Conservation (phyloP, 2,888 invertebrate genomes). For the Ormyrus thymus region DNA sequence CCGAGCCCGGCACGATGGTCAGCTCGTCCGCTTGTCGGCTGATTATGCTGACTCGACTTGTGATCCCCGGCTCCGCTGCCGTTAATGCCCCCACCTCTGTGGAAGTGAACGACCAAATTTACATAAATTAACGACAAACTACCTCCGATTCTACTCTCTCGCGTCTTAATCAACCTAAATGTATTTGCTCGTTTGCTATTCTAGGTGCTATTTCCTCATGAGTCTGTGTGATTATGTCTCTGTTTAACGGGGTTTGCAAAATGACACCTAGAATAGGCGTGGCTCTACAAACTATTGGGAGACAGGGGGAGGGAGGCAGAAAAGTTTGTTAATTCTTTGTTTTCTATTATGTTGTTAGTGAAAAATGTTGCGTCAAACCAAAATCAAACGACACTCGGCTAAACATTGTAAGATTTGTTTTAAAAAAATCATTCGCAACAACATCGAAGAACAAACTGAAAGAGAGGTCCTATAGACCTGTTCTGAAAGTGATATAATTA, state of each 20-base stretch:
- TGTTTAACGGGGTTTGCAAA: not conserved
- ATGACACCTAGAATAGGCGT: constrained; percentile 6
- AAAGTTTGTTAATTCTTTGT: constrained; percentile 36
- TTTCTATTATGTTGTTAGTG: constrained; percentile 34
- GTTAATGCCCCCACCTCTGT: constrained; percentile 75
- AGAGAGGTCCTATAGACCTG: constrained; percentile 51
- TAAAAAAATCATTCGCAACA: constrained; percentile 47
- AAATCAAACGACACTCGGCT: constrained; percentile 31
- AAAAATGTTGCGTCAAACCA: constrained; percentile 29
- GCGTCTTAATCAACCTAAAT: not conserved
- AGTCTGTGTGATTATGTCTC: not conserved
- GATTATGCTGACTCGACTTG: constrained; percentile 75
- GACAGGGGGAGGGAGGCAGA: not conserved
- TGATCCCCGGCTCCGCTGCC: constrained; percentile 72
- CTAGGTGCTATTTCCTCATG: not conserved
- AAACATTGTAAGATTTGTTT: constrained; percentile 21
- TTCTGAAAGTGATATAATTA: constrained; percentile 14
- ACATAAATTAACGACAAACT: constrained; percentile 45
- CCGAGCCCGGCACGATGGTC: constrained; percentile 75
- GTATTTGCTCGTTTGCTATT: not conserved
- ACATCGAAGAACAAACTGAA: constrained; percentile 39
- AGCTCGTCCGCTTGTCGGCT: constrained; percentile 76
- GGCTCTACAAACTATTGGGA: constrained; percentile 26
- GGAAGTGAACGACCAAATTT: constrained; percentile 59
- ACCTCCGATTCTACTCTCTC: not conserved